Evolutionary conservation across 1,140 invertebrate species (phyloP).

Genomic region (Dinoponera quadriceps): DNA sequence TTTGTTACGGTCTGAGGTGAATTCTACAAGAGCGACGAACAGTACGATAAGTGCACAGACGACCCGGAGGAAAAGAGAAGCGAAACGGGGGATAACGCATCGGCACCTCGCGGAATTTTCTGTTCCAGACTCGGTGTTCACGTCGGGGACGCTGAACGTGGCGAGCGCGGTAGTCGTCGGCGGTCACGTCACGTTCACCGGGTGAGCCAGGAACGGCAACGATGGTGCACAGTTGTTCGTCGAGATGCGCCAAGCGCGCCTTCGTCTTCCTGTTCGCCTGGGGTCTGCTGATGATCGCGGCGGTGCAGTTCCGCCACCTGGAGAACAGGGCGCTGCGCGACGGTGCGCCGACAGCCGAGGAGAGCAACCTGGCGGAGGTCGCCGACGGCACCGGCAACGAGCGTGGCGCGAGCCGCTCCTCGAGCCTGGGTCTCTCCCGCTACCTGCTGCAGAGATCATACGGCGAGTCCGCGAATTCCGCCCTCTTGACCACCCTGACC

Average conservation of each 20-base stretch:
- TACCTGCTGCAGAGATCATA: constrained; percentile 80
- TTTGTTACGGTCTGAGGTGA: no score
- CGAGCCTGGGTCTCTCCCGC: constrained; percentile 80
- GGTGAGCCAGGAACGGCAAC: constrained; percentile 29
- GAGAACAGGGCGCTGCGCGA: constrained; percentile 75
- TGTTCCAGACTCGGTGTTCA: constrained; percentile 45
- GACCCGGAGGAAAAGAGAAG: no score
- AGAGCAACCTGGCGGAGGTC: constrained; percentile 65
- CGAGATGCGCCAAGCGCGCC: constrained; percentile 85
- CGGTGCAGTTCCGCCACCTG: constrained; percentile 81
- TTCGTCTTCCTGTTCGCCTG: constrained; percentile 84
- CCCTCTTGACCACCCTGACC: constrained; percentile 69
- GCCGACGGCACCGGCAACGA: constrained; percentile 65
- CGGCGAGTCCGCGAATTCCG: constrained; percentile 41
- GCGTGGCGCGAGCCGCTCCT: constrained; percentile 76
- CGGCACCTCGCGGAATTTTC: neutral
- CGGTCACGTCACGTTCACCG: no score
- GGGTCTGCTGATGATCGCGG: constrained; percentile 85
- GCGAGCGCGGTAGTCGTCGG: no score
- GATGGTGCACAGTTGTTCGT: constrained; percentile 81
- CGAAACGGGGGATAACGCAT: no score
- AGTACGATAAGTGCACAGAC: no score
- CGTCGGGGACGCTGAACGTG: constrained; percentile 23
- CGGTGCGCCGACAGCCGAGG: constrained; percentile 72
- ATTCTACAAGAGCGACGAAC: no score